Percentiles rank a stretch among this genome's conserved stretches.
phyloP scores from a whole-genome alignment of 2,797 vertebrate species.

The Clarias fuscus region DNA sequence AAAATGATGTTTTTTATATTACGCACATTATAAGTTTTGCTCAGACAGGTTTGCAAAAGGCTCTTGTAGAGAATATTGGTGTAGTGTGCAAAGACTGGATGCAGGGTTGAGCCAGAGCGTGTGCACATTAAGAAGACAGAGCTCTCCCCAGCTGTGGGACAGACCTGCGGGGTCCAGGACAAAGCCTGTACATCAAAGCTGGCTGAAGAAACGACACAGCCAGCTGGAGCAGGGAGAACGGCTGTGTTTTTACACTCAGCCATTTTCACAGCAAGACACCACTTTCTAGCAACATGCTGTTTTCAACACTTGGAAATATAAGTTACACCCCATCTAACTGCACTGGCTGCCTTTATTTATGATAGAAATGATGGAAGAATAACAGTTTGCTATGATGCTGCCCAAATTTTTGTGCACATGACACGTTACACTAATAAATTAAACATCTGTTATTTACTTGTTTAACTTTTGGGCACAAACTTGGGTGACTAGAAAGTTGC shows the following conservation, averaged over 20 bases:
- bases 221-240: slow-evolving; percentile 37
- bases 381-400: not conserved
- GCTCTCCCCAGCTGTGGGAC: slow-evolving; percentile 43
- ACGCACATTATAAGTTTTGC: too few relatives aligned
- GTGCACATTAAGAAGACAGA: slow-evolving; percentile 21
- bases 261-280: not conserved
- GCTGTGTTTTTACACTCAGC: slow-evolving; percentile 2
- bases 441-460: not conserved
- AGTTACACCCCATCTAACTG: not conserved
- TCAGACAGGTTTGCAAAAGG: not conserved
- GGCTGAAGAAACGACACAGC: slow-evolving; percentile 41
- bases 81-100: not conserved
- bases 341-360: not conserved
- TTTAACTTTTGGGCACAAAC: too few relatives aligned
- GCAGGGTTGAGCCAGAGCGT: slow-evolving; percentile 25
- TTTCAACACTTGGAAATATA: not conserved
- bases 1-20: too few relatives aligned
- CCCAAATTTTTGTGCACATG: not conserved
- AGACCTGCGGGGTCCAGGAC: slow-evolving; percentile 41
- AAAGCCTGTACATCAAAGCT: slow-evolving; percentile 39
- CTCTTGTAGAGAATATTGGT: slow-evolving; percentile 10
- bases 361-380: not conserved
- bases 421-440: not conserved
- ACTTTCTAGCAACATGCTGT: slow-evolving; percentile 6
- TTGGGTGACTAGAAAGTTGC: too few relatives aligned